Base-by-base conservation (phyloP, 2,888 invertebrate genomes). In the Chelonus formosanus region DNA sequence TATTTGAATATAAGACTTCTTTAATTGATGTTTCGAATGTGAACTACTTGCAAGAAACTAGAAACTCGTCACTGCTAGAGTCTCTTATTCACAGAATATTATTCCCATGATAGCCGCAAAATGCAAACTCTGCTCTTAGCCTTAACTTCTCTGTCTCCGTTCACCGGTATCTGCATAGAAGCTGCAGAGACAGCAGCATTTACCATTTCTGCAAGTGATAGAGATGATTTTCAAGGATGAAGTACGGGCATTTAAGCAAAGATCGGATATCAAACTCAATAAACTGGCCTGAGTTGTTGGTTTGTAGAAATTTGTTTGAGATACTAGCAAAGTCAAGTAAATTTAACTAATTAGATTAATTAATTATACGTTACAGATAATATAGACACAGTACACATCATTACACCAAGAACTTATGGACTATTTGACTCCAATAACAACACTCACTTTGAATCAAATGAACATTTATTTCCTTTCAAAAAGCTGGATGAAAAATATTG, bases 91-190 rank as follows among this genome's bases (percentile, higher is more conserved):
- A 44, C 64, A 59, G 45, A 31, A 36, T 64, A 59, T 59, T 65
- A 65, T 59, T 52, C 59, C 64, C 59, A 58, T 53, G 52, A 54
- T 59, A 45, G 53, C 54, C 54, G 32, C 64, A 65, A 65, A 65
- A 59, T 65, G 52, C 58, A 65, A 65, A 59, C 52, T 59, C 47
- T 35, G 47, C 34, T 35, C 58, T n/a, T 47, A 58, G 32, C 47
- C 58, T 58, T 47, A 34, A 45, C 45, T 40, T 36, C 47, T 36
- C 35, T 58, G 57, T 40, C 40, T 47, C 35, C 31, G 5, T 56
- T 43, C 6, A 47, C 7, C 20, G 20, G 31, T 52, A 52, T 34
- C 8, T 52, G 8, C 32, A 52, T 8, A 31, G 8, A 52, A 31
- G 32, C 32, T 8, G 52, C 31, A 8, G 32, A 32, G 32, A 52